These are phyloP conservation scores for Pygathrix nemaeus DNA, from an alignment of 2,113 vertebrate species.

Conservation along the genomic window DNA sequence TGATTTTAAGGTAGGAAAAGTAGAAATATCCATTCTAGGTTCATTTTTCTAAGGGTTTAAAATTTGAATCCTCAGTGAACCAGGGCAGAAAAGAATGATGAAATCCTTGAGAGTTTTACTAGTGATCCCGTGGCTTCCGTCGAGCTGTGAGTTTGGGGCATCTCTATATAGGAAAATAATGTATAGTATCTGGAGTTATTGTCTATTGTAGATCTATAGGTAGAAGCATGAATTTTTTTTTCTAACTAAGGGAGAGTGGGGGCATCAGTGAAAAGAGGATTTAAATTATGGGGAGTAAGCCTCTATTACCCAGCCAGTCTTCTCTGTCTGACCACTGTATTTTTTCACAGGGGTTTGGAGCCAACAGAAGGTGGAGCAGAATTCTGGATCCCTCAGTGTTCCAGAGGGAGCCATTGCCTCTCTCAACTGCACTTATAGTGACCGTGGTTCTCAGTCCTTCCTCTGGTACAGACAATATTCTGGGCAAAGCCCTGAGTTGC, in stretches of 20 bases:
- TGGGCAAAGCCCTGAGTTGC: neutral
- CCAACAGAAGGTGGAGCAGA: constrained; percentile 63
- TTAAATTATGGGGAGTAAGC: neutral
- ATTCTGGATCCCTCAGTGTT: neutral
- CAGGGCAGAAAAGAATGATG: neutral
- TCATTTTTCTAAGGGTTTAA: neutral
- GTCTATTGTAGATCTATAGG: neutral
- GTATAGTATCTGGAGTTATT: neutral
- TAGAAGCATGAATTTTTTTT: neutral
- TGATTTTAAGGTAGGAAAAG: neutral
- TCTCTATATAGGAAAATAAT: neutral
- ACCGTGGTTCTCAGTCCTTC: neutral
- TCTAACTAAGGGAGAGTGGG: neutral
- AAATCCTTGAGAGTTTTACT: neutral
- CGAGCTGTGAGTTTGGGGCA: constrained; percentile 51
- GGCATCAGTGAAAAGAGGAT: neutral
- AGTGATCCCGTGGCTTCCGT: constrained; percentile 42
- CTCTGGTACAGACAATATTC: constrained; percentile 45
- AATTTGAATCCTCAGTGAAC: neutral
- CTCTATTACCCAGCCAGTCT: neutral
- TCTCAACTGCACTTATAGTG: constrained; percentile 30
- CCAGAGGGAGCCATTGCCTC: neutral
- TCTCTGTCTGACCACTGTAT: neutral
- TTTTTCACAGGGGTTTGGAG: constrained; percentile 42
- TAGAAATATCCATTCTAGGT: neutral